Percentiles rank a stretch among this genome's conserved stretches.
phyloP scores from a whole-genome alignment of 1,140 invertebrate species.

The Drosophila pectinifera region DNA sequence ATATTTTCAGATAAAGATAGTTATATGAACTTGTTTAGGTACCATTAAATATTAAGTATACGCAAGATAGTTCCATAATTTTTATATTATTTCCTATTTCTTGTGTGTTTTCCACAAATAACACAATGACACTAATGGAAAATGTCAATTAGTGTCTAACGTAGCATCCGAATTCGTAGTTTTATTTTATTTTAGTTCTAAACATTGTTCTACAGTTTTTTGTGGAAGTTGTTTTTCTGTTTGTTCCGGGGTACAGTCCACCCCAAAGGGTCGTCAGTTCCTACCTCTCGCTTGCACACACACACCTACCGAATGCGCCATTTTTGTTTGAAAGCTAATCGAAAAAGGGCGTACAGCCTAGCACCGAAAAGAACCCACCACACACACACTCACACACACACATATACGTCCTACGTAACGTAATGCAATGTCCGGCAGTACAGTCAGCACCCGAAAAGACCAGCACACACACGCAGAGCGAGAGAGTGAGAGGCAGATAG shows the following conservation, averaged over 20 bases:
- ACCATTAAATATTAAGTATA: too few relatives aligned
- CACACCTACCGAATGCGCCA: constrained; percentile 21
- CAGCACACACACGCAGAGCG: constrained; percentile 16
- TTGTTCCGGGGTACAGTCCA: constrained; percentile 29
- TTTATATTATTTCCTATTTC: too few relatives aligned
- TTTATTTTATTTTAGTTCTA: neutral
- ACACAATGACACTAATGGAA: neutral
- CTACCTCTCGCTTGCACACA: constrained; percentile 2
- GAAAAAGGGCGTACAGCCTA: constrained; percentile 58
- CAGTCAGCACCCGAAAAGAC: constrained; percentile 55
- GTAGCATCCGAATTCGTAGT: neutral
- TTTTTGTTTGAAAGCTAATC: constrained; percentile 62
- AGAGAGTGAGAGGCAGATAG: neutral
- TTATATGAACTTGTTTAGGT: neutral
- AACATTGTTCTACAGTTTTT: constrained; percentile 1
- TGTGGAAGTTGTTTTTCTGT: neutral
- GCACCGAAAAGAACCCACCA: constrained; percentile 17
- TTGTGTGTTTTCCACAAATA: too few relatives aligned
- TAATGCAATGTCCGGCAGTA: constrained; percentile 60
- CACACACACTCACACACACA: constrained; percentile 16
- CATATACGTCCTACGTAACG: constrained; percentile 17
- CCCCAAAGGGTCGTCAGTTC: constrained; percentile 1
- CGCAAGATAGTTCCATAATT: too few relatives aligned
- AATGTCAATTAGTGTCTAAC: neutral
- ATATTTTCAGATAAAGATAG: neutral